Evolutionary conservation across 1,140 invertebrate genomes (phyloP).

Genomic region (Zaprionus tsacasi): DNA sequence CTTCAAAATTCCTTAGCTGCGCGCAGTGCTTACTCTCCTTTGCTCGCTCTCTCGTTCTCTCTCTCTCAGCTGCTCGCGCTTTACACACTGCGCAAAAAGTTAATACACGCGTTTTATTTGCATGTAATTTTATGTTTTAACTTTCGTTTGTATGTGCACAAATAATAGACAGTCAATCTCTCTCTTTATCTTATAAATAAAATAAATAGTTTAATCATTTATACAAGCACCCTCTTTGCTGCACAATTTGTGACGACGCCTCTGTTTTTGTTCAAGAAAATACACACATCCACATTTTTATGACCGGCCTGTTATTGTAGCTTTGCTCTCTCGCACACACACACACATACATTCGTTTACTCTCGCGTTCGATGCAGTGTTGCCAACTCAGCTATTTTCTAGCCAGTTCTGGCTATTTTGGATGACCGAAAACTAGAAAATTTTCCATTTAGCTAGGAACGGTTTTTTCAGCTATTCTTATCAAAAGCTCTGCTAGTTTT

Average conservation of each 20-base stretch:
- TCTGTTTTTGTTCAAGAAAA: not conserved
- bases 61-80: conserved; percentile 35
- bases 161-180: too few species aligned
- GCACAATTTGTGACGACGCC: conserved; percentile 13
- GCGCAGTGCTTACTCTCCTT: conserved; percentile 36
- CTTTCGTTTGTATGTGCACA: not conserved
- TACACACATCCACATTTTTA: not conserved
- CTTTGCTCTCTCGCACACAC: conserved; percentile 2
- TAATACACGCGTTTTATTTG: conserved; percentile 4
- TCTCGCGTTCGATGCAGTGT: too few species aligned
- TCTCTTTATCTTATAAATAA: too few species aligned
- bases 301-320: conserved; percentile 48
- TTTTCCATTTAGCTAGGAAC: too few species aligned
- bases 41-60: conserved; percentile 20
- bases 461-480: too few species aligned
- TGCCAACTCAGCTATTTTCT: too few species aligned
- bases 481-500: too few species aligned
- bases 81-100: conserved; percentile 55
- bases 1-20: conserved; percentile 46
- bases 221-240: not conserved
- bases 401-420: too few species aligned
- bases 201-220: too few species aligned
- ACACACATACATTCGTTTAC: not conserved
- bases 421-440: too few species aligned
- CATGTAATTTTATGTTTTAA: not conserved